These are phyloP conservation scores for Mormyrus hasselquistii DNA, from an alignment of 2,797 vertebrate species.

Conservation along the genomic window DNA sequence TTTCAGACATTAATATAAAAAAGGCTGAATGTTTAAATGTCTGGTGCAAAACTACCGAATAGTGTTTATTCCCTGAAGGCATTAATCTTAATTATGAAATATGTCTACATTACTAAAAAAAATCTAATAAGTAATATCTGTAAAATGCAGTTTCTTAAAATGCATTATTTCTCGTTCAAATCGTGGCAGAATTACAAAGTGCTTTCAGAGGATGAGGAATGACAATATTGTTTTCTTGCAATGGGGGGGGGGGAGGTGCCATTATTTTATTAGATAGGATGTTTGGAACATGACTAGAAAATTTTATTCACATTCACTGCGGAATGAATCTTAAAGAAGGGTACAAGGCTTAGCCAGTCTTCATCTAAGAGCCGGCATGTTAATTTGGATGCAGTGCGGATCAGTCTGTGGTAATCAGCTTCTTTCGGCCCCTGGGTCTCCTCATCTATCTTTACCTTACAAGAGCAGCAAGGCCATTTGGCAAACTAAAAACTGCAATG, in stretches of 20 bases:
- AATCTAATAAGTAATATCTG: background rate
- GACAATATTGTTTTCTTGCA: background rate
- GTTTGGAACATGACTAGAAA: background rate
- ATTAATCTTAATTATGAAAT: background rate
- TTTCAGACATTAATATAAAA: background rate
- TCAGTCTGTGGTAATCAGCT: background rate
- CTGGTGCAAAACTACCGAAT: background rate
- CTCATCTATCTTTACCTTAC: background rate
- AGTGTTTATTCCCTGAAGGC: background rate
- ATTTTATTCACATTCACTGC: background rate
- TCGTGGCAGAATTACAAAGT: background rate
- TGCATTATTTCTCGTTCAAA: background rate
- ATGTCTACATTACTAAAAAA: background rate
- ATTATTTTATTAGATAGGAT: background rate
- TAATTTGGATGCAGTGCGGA: background rate
- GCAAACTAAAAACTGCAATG: background rate
- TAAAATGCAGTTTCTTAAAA: background rate
- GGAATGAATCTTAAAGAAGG: background rate
- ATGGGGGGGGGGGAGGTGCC: background rate
- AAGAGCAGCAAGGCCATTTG: background rate
- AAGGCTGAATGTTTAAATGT: background rate
- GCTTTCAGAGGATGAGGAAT: background rate
- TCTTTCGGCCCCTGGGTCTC: background rate
- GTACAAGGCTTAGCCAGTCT: background rate
- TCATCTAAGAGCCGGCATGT: background rate